Evolutionary conservation across 2,797 vertebrate genomes (phyloP).

Genomic region (Sebastes baramenuke): DNA sequence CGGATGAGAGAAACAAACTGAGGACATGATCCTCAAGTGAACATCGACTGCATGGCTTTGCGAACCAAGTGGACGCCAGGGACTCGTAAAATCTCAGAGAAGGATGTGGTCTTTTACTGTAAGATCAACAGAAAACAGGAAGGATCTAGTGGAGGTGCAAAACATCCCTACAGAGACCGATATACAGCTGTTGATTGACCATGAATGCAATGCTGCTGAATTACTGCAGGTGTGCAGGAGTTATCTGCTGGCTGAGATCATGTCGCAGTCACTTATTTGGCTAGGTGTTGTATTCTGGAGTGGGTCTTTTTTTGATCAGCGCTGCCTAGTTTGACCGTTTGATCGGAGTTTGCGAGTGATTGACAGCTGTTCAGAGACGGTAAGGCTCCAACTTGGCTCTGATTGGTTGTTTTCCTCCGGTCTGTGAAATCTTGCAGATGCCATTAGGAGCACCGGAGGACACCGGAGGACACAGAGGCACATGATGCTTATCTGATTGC

Average conservation of each 20-base stretch:
- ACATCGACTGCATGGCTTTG: neutral
- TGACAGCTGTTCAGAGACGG: no score
- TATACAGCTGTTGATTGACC: neutral
- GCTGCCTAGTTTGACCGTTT: no score
- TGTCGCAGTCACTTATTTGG: neutral
- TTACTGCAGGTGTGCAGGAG: neutral
- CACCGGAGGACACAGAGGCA: no score
- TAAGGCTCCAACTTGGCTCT: no score
- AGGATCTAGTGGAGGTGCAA: neutral
- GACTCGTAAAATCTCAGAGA: constrained; percentile 4
- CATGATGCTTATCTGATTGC: no score
- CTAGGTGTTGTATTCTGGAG: neutral
- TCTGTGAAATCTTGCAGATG: no score
- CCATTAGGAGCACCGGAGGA: no score
- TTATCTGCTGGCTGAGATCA: neutral
- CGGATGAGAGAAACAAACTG: neutral
- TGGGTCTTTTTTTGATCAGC: neutral
- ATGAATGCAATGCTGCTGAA: neutral
- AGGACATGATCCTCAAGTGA: neutral
- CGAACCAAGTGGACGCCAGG: neutral
- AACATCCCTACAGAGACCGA: neutral
- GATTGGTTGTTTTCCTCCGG: no score
- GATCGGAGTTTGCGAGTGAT: no score
- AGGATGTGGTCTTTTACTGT: neutral
- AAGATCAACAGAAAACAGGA: neutral